Conservation (phyloP, 2,113 vertebrate genomes). For the Cololabis saira region DNA sequence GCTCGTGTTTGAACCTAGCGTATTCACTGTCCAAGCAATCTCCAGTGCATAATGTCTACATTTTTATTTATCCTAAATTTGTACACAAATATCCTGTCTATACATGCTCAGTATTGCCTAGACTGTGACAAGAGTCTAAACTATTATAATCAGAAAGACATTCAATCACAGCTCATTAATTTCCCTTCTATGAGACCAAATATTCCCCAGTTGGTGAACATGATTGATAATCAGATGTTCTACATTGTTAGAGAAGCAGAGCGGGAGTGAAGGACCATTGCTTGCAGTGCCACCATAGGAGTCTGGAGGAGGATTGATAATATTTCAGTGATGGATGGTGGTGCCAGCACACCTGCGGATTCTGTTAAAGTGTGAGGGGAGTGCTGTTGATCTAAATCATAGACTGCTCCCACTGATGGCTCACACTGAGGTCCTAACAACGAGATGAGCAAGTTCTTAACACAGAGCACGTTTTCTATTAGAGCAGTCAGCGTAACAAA, state of each 20-base stretch:
- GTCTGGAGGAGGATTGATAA: constrained; percentile 53
- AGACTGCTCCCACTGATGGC: constrained; percentile 57
- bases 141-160: constrained; percentile 10
- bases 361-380: constrained; percentile 38
- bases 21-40: too few relatives aligned
- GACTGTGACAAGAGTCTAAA: constrained; percentile 10
- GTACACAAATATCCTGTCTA: neutral
- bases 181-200: constrained; percentile 14
- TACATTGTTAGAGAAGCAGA: constrained; percentile 16
- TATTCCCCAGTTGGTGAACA: neutral
- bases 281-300: constrained; percentile 19
- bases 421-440: constrained; percentile 31
- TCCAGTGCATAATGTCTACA: too few relatives aligned
- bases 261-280: neutral
- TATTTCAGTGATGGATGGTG: constrained; percentile 61
- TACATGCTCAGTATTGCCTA: neutral
- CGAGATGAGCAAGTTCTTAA: constrained; percentile 48
- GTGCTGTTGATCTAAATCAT: constrained; percentile 69
- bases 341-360: constrained; percentile 56
- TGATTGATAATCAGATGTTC: constrained; percentile 26
- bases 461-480: constrained; percentile 65
- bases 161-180: constrained; percentile 39
- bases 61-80: too few relatives aligned
- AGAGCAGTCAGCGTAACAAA: constrained; percentile 37
- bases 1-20: too few relatives aligned